These are phyloP conservation scores for Molossus alvarezi DNA, from an alignment of 2,797 vertebrate genomes.

Conservation along the genomic window DNA sequence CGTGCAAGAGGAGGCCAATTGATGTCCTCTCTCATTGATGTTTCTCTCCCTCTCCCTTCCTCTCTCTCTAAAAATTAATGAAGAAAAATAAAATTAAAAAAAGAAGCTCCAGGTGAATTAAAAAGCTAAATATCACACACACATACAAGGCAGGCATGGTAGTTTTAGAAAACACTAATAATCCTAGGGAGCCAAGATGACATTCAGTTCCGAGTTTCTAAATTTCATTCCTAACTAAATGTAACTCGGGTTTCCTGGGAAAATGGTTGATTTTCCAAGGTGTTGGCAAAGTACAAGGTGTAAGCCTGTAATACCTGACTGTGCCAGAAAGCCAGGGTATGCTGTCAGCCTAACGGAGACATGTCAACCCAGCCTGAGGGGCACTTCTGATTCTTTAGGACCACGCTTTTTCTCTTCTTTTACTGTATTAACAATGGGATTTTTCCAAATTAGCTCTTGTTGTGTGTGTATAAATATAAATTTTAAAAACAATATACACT, in stretches of 20 bases:
- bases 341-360: neutral
- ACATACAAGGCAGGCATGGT: neutral
- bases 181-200: neutral
- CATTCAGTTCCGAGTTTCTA: neutral
- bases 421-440: neutral
- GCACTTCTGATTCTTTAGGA: neutral
- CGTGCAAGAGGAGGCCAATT: too few relatives aligned
- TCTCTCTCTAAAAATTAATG: too few relatives aligned
- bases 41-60: too few relatives aligned
- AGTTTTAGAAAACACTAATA: slow-evolving; percentile 4
- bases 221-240: neutral
- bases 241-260: neutral
- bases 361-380: neutral
- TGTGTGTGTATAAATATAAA: neutral
- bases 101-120: slow-evolving; percentile 27
- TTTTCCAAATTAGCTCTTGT: slow-evolving; percentile 18
- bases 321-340: neutral
- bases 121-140: neutral
- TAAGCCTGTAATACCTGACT: neutral
- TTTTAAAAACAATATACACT: neutral
- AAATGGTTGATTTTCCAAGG: neutral
- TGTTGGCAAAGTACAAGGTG: neutral
- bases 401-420: neutral
- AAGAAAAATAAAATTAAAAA: neutral
- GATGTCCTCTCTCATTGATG: too few relatives aligned